Evolutionary conservation across 1,140 invertebrate species (phyloP), one percentile per base, ranked within the genome.

Genomic region (Zaprionus taronus): DNA sequence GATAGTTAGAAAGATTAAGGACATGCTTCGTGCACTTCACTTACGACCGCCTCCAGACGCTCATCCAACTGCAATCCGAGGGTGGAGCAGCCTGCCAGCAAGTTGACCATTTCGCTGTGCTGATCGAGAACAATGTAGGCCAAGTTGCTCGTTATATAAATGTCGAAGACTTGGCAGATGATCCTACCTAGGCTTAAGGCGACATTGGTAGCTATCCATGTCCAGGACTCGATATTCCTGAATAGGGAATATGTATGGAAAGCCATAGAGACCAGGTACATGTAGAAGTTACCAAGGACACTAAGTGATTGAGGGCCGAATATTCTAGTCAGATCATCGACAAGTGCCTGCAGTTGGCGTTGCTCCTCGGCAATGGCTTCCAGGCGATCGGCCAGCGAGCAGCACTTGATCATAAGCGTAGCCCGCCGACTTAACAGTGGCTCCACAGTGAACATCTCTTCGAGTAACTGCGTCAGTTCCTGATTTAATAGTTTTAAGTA

Each of bases 151-250:
- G 44, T 47, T 5, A 47, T 47, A 7, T 47, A 47, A 15, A 47
- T 47, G 44, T n/a, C 44, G 15, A 47, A 15, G 1, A 20, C 6
- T 2, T 7, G 17, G 7, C n/a, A 5, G 1, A 47, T 20, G 44
- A 20, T 17, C 44, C 6, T 47, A n/a, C 15, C 17, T 2, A 47
- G 6, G 7, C 2, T 6, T n/a, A 47, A 17, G 5, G 2, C 44
- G n/a, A 47, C 17, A 17, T 2, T 0, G 14, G 12, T 1, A 38
- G 1, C 0, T 28, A 7, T 0, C 6, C 26, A 1, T 6, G 1
- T 7, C 5, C 26, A 28, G 36, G 5, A 15, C 14, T 20, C 5
- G n/a, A 4, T 47, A 5, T 17, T 6, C 5, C n/a, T 17, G 17
- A 47, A 1, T 17, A 38, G 4, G 0, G 5, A 7, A 47, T 47